Conservation (phyloP, 1,140 invertebrate genomes). For the Hyles vespertilio region DNA sequence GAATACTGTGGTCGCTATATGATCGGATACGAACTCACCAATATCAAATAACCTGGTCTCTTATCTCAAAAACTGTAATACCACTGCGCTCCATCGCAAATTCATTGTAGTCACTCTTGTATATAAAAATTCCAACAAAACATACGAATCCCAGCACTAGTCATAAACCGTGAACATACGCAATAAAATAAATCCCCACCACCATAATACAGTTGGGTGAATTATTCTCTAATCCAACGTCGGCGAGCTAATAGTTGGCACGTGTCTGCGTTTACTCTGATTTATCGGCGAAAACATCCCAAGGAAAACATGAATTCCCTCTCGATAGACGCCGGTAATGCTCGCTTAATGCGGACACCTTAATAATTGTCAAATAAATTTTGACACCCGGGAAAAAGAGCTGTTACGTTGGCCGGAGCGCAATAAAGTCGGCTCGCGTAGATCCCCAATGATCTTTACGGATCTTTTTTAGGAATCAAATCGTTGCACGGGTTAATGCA, state of each 20-base stretch:
- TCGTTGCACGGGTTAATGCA: no score
- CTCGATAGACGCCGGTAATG: slow-evolving; percentile 49
- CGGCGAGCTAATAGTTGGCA: slow-evolving; percentile 71
- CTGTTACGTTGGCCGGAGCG: slow-evolving; percentile 51
- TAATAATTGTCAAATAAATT: slow-evolving; percentile 76
- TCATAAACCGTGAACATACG: slow-evolving; percentile 8
- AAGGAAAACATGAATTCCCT: slow-evolving; percentile 71
- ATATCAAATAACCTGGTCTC: no score
- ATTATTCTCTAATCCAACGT: slow-evolving; percentile 72
- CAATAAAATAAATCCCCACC: slow-evolving; percentile 72
- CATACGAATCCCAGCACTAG: no score
- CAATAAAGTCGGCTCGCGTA: slow-evolving; percentile 43
- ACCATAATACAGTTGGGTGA: slow-evolving; percentile 68
- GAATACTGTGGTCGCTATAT: no score
- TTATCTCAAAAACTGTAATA: no score
- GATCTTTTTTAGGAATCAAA: slow-evolving; percentile 3
- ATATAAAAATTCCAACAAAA: no score
- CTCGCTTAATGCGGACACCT: slow-evolving; percentile 68
- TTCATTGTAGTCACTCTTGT: no score
- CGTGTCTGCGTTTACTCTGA: slow-evolving; percentile 62
- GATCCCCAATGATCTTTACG: slow-evolving; percentile 13
- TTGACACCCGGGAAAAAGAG: slow-evolving; percentile 50
- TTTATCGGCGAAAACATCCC: slow-evolving; percentile 62
- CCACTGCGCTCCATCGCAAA: no score
- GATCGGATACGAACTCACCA: no score